Evolutionary conservation across 2,888 invertebrate genomes (phyloP).

Genomic region (Orthonychiurus folsomi): DNA sequence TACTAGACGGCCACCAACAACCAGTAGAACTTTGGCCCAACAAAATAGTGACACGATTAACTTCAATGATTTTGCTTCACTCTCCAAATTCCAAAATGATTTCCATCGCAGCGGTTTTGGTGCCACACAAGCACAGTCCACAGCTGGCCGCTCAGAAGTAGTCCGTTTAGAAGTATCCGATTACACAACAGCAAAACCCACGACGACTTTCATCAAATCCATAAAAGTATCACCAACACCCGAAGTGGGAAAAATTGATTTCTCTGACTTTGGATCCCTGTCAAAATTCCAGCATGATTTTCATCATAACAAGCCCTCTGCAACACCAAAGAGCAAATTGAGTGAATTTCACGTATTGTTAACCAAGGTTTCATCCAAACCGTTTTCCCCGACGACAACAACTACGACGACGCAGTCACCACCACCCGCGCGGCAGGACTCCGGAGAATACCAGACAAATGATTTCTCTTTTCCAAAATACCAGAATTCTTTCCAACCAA

Average conservation of each 20-base stretch:
- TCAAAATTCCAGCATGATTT: slow-evolving; percentile 2
- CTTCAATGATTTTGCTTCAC: not conserved
- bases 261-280: slow-evolving; percentile 5
- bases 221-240: not conserved
- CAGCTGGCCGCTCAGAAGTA: not conserved
- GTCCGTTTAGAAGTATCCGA: no score
- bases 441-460: no score
- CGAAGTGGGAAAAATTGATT: not conserved
- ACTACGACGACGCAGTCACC: slow-evolving; percentile 5
- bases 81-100: slow-evolving; percentile 3
- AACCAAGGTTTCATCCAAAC: not conserved
- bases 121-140: not conserved
- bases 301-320: no score
- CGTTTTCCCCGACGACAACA: not conserved
- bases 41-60: no score
- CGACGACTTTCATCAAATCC: not conserved
- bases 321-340: no score
- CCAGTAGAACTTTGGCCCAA: no score
- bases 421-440: no score
- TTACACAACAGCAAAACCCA: slow-evolving; percentile 5
- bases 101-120: not conserved
- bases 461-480: no score
- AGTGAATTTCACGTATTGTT: no score
- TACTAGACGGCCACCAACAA: no score
- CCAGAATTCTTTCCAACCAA: not conserved